Conservation (phyloP, 2,888 invertebrate species). For the Eupithecia inturbata region DNA sequence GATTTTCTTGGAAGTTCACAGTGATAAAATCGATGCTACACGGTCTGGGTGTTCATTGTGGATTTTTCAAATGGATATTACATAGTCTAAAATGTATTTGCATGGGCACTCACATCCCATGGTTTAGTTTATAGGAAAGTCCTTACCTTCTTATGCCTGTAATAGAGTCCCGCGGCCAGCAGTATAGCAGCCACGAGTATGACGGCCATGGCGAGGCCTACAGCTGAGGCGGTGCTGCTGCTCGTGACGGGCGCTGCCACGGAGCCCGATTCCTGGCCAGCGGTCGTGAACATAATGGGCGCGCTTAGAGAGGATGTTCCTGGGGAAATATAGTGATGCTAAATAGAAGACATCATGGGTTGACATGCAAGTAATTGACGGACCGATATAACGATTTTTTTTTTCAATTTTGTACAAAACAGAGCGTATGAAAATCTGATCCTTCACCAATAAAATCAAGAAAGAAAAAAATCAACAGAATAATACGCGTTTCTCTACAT, state of each 20-base stretch:
- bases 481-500: too few species aligned
- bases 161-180: conserved; percentile 85
- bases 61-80: neutral
- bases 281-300: conserved; percentile 89
- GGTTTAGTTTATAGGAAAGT: neutral
- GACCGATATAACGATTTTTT: too few species aligned
- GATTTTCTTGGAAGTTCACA: neutral
- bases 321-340: conserved; percentile 48
- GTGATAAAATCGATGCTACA: neutral
- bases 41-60: neutral
- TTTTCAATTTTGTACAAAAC: too few species aligned
- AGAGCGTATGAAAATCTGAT: too few species aligned
- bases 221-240: conserved; percentile 85
- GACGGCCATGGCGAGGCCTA: conserved; percentile 86
- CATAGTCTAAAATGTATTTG: neutral
- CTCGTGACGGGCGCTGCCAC: conserved; percentile 85
- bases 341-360: too few species aligned
- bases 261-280: conserved; percentile 89
- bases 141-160: conserved; percentile 83
- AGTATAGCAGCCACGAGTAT: conserved; percentile 85
- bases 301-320: conserved; percentile 90
- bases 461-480: too few species aligned
- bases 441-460: too few species aligned
- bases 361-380: too few species aligned
- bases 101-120: neutral